phyloP scores from a whole-genome alignment of 2,113 vertebrate genomes.

The Platysternon megacephalum region DNA sequence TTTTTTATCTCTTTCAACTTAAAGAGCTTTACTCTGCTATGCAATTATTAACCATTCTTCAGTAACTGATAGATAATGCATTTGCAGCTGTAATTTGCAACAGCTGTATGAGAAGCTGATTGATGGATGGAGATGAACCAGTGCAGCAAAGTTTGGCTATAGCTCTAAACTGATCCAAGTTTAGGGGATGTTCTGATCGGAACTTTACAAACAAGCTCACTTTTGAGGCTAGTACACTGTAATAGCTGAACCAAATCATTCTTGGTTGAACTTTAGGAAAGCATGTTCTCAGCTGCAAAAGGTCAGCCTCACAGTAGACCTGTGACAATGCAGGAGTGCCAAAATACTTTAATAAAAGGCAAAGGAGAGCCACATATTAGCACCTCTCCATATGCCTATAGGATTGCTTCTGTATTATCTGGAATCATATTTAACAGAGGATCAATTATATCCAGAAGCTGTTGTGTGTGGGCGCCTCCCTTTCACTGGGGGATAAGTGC shows the following conservation, averaged over 20 bases:
- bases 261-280: neutral
- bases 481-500: neutral
- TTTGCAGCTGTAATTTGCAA: constrained; percentile 29
- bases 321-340: accelerated
- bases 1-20: constrained; percentile 13
- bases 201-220: neutral
- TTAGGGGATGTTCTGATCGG: accelerated
- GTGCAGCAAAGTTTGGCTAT: neutral
- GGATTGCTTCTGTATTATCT: neutral
- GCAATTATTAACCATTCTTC: constrained; percentile 9
- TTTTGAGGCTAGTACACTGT: neutral
- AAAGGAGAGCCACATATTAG: neutral
- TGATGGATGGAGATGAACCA: neutral
- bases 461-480: neutral
- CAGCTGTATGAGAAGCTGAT: constrained; percentile 3
- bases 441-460: neutral
- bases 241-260: neutral
- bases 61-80: constrained; percentile 33
- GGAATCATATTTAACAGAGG: neutral
- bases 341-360: neutral
- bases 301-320: neutral
- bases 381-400: neutral
- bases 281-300: neutral
- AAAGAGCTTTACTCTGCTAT: neutral
- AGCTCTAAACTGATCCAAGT: neutral